A percentile compares a stretch with the other conserved stretches of the same genome.
Evolutionary conservation across 2,113 vertebrate genomes (phyloP).

Genomic region (Paedocypris sp.): DNA sequence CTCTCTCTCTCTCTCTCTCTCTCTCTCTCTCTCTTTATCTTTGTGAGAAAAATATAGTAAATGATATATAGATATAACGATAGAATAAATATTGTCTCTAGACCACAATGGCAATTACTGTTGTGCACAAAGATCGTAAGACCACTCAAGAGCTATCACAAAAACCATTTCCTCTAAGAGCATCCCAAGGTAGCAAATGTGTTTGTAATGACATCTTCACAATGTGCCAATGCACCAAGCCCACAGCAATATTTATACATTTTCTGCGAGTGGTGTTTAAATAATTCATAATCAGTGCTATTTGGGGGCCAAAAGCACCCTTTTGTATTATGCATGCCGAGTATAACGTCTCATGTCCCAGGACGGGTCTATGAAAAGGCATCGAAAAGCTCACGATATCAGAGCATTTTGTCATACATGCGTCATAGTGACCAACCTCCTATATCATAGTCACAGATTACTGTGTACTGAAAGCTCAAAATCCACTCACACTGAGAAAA

Average conservation of each 20-base stretch:
- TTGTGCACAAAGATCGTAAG: neutral
- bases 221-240: neutral
- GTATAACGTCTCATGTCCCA: slow-evolving; percentile 45
- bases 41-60: too few relatives aligned
- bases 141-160: slow-evolving; percentile 3
- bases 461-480: too few relatives aligned
- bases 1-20: too few relatives aligned
- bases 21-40: too few relatives aligned
- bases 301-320: slow-evolving; percentile 47
- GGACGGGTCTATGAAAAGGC: slow-evolving; percentile 37
- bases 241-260: slow-evolving; percentile 33
- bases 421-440: neutral
- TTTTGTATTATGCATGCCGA: slow-evolving; percentile 57
- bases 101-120: neutral
- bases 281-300: slow-evolving; percentile 52
- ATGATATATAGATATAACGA: too few relatives aligned
- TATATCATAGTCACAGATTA: too few relatives aligned
- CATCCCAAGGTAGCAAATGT: slow-evolving; percentile 1
- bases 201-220: slow-evolving; percentile 12
- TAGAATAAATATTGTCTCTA: too few relatives aligned
- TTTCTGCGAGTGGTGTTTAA: slow-evolving; percentile 43
- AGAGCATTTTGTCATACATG: neutral
- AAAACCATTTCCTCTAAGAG: neutral
- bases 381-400: slow-evolving; percentile 4
- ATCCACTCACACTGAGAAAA: too few relatives aligned